Base-by-base conservation (phyloP, 2,888 invertebrate genomes). In the Lamproptera curius region DNA sequence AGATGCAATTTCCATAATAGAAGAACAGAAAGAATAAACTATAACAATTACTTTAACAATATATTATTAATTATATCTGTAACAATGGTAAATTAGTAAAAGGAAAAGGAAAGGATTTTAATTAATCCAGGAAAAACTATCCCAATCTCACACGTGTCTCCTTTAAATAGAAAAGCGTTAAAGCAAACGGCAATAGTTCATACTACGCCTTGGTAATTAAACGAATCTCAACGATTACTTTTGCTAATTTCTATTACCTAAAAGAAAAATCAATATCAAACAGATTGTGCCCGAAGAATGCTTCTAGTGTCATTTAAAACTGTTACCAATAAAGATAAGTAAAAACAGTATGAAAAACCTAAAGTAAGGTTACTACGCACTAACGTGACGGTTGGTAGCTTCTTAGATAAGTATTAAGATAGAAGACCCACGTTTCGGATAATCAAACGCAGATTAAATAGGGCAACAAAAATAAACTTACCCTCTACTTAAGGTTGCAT, bases 301-400 rank as follows among this genome's bases (percentile, higher is more conserved):
- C n/a, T n/a, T n/a, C n/a, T n/a, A n/a, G 45, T 56, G 55, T 58
- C 59, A 55, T 55, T 54, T 62, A 69, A n/a, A 55, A 59, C 56
- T 56, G 70, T 72, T 79, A 82, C 74, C 78, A 68, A 74, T 67
- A 61, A 68, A 76, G 84, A 84, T 85, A 85, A 85, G 81, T 74
- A 76, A 11, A 31, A 31, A 66, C 77, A 73, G 53, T 57, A 42
- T 36, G 42, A 16, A 42, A 36, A 53, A 82, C 73, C 77, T 76
- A 76, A 74, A 70, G 72, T 63, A 61, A 76, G 82, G 79, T 75
- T 84, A 77, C 83, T 81, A 83, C 84, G 85, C 84, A 86, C 72
- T 77, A 74, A 60, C 62, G 61, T 60, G 70, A 67, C 65, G 63
- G 60, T 59, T 66, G 56, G 67, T 63, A 68, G 64, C 63, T 62